phyloP scores from a whole-genome alignment of 2,113 vertebrate species.

The Crotalus tigris region DNA sequence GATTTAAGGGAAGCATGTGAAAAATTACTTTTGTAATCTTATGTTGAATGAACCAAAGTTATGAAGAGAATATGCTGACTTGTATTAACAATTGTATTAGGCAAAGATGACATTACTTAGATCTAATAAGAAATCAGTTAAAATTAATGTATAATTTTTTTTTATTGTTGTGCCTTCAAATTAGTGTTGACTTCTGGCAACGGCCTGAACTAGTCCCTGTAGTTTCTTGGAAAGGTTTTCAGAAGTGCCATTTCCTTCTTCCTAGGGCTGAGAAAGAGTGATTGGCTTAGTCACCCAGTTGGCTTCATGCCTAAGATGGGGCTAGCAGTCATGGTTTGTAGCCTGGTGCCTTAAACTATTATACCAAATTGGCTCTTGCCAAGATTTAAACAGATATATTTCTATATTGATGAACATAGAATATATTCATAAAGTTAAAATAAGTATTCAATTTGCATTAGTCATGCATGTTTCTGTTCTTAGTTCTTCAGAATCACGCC shows the following conservation, averaged over 20 bases:
- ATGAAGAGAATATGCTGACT: not conserved
- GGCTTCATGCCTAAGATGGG: not conserved
- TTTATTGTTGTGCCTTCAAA: not conserved
- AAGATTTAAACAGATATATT: not conserved
- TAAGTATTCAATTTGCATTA: slow-evolving; percentile 22
- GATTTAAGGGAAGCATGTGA: not conserved
- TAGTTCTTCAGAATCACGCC: slow-evolving; percentile 78
- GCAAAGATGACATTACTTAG: not conserved
- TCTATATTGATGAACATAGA: not conserved
- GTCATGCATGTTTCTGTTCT: slow-evolving; percentile 33
- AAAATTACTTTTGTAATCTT: not conserved
- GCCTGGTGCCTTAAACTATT: not conserved
- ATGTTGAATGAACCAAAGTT: not conserved
- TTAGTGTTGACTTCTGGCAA: not conserved
- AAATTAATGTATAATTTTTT: not conserved
- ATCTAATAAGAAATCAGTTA: not conserved
- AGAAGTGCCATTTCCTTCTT: not conserved
- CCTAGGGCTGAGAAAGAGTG: not conserved
- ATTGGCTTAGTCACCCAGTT: not conserved
- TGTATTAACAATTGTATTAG: not conserved
- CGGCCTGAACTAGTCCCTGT: not conserved
- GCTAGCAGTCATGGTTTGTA: not conserved
- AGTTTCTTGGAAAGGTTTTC: not conserved
- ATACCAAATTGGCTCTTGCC: not conserved
- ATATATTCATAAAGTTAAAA: not conserved